phyloP scores from a whole-genome alignment of 2,888 invertebrate genomes.

The Caenorhabditis zanzibari region DNA sequence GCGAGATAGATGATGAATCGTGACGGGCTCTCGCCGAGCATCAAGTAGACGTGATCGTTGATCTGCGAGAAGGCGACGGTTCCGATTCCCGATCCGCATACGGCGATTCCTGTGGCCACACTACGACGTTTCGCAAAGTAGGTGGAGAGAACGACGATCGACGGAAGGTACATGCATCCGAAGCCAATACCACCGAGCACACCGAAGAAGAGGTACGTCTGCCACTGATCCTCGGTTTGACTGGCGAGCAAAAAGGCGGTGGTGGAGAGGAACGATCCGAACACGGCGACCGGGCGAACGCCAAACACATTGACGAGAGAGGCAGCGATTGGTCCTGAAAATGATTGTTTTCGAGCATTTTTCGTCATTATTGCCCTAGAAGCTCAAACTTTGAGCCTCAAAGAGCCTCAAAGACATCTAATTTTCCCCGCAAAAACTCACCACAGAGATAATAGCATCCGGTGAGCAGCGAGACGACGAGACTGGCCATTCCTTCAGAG shows the following conservation, averaged over 20 bases:
- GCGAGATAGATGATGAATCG: constrained; percentile 92
- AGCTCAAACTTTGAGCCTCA: no score
- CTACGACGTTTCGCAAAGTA: constrained; percentile 96
- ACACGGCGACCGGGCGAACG: constrained; percentile 93
- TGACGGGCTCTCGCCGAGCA: constrained; percentile 88
- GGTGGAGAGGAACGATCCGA: constrained; percentile 89
- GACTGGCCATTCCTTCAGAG: constrained; percentile 90
- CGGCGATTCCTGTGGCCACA: constrained; percentile 94
- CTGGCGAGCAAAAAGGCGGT: constrained; percentile 90
- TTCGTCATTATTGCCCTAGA: background rate
- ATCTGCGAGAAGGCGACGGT: constrained; percentile 89
- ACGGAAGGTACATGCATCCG: constrained; percentile 96
- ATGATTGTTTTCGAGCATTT: no score
- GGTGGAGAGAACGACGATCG: constrained; percentile 96
- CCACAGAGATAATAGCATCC: constrained; percentile 96
- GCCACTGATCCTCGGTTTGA: constrained; percentile 87
- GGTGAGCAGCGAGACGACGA: constrained; percentile 95
- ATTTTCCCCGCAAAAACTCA: constrained; percentile 86
- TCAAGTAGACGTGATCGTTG: constrained; percentile 71
- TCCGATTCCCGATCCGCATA: constrained; percentile 96
- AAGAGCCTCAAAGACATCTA: no score
- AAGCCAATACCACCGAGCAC: constrained; percentile 88
- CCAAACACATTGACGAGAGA: constrained; percentile 96
- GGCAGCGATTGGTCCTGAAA: constrained; percentile 94
- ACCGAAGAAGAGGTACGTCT: constrained; percentile 87